Evolutionary conservation across 2,797 vertebrate genomes (phyloP).

Genomic region (Cyclopterus lumpus): DNA sequence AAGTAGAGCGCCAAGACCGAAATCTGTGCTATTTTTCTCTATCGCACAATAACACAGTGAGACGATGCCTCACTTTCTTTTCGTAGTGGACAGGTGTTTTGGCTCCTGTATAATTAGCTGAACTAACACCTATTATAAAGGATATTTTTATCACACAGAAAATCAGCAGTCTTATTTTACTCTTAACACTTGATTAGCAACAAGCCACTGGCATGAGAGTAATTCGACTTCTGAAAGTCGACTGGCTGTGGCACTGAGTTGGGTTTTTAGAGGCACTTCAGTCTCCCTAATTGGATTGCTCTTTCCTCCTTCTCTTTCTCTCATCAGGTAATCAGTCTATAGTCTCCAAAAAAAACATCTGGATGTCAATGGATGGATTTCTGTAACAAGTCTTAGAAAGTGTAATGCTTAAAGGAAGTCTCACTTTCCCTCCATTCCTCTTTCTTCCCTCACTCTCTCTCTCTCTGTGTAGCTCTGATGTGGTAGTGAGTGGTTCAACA

Average conservation of each 20-base stretch:
- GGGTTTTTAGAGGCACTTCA: conserved; percentile 60
- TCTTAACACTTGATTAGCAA: conserved; percentile 39
- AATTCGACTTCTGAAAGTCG: conserved; percentile 36
- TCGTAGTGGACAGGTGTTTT: conserved; percentile 26
- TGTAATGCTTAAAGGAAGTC: conserved; percentile 42
- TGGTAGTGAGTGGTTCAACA: conserved; percentile 44
- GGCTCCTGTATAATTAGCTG: conserved; percentile 47
- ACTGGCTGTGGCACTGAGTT: conserved; percentile 36
- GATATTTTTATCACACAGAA: conserved; percentile 30
- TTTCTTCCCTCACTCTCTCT: conserved; percentile 32
- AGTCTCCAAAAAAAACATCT: conserved; percentile 36
- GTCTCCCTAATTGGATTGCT: conserved; percentile 64
- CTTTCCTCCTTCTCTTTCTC: conserved; percentile 49
- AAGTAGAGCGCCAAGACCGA: neutral
- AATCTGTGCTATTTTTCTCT: conserved; percentile 12
- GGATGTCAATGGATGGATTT: conserved; percentile 64
- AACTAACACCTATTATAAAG: conserved; percentile 40
- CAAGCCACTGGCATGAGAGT: conserved; percentile 36
- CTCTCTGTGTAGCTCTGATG: conserved; percentile 49
- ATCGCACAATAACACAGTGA: neutral
- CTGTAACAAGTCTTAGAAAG: conserved; percentile 54
- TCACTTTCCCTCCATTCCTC: conserved; percentile 42
- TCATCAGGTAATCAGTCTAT: conserved; percentile 73
- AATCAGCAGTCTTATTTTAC: conserved; percentile 34
- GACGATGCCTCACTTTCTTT: conserved; percentile 14